phyloP scores from a whole-genome alignment of 2,797 vertebrate species.

The Ataeniobius toweri region DNA sequence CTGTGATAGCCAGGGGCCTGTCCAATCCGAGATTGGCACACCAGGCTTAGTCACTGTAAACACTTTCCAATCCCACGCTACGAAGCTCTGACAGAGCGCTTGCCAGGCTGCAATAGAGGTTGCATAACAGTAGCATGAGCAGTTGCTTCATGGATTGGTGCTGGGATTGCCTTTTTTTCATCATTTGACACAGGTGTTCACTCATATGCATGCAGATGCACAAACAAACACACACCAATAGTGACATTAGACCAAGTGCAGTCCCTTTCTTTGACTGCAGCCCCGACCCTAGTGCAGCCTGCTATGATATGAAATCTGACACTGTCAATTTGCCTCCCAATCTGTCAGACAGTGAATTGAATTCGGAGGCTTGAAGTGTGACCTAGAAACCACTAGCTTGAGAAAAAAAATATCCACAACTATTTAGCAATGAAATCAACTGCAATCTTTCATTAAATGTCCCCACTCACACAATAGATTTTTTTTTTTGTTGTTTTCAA shows the following conservation, averaged over 20 bases:
- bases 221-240: background rate
- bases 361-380: slow-evolving; percentile 45
- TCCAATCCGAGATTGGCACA: slow-evolving; percentile 43
- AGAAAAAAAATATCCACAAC: slow-evolving; percentile 18
- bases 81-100: slow-evolving; percentile 12
- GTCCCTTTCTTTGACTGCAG: slow-evolving; percentile 47
- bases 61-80: slow-evolving; percentile 23
- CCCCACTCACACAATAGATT: slow-evolving; percentile 28
- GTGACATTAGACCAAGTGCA: slow-evolving; percentile 18
- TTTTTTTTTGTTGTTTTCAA: background rate
- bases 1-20: slow-evolving; percentile 37
- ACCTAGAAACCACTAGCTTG: slow-evolving; percentile 35
- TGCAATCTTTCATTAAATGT: slow-evolving; percentile 50
- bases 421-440: slow-evolving; percentile 42
- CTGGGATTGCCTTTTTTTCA: slow-evolving; percentile 22
- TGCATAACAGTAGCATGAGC: slow-evolving; percentile 46
- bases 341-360: slow-evolving; percentile 63
- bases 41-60: slow-evolving; percentile 44
- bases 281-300: slow-evolving; percentile 37
- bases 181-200: slow-evolving; percentile 5
- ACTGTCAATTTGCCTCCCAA: slow-evolving; percentile 68
- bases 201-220: slow-evolving; percentile 9
- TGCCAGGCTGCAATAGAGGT: slow-evolving; percentile 26
- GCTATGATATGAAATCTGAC: slow-evolving; percentile 75
- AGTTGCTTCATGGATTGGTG: background rate